Evolutionary conservation across 2,888 invertebrate genomes (phyloP).

Genomic region (Poecilobothrus nobilitatus): DNA sequence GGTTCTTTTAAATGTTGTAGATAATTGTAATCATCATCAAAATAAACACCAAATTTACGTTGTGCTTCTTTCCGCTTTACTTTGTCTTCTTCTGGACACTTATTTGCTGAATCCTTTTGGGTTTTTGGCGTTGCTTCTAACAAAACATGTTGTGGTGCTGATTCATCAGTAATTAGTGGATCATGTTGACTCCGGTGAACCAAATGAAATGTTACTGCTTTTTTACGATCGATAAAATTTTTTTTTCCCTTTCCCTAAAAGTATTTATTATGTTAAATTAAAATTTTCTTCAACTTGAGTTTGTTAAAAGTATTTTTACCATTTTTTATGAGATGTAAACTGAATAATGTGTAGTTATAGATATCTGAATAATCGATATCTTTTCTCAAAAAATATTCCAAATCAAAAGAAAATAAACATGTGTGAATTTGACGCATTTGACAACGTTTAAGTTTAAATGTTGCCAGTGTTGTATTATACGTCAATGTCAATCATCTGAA

Average conservation of each 20-base stretch:
- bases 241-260: constrained; percentile 38
- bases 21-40: constrained; percentile 93
- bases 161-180: constrained; percentile 81
- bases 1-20: constrained; percentile 67
- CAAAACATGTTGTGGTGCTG: constrained; percentile 79
- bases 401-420: too few relatives aligned
- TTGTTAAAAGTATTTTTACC: not conserved
- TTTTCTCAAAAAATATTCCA: too few relatives aligned
- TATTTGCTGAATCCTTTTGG: constrained; percentile 9
- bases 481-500: too few relatives aligned
- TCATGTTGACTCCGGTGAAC: constrained; percentile 92
- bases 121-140: constrained; percentile 47
- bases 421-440: too few relatives aligned
- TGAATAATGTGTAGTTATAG: too few relatives aligned
- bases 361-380: too few relatives aligned
- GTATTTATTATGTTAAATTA: not conserved
- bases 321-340: not conserved
- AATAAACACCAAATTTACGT: constrained; percentile 81
- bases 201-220: constrained; percentile 81
- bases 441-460: too few relatives aligned
- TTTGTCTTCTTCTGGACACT: constrained; percentile 28
- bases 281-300: not conserved
- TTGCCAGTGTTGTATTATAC: too few relatives aligned
- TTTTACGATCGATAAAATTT: constrained; percentile 81
- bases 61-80: constrained; percentile 60